These are phyloP conservation scores for Theristicus caerulescens DNA, from an alignment of 2,113 vertebrate genomes.

Conservation along the genomic window DNA sequence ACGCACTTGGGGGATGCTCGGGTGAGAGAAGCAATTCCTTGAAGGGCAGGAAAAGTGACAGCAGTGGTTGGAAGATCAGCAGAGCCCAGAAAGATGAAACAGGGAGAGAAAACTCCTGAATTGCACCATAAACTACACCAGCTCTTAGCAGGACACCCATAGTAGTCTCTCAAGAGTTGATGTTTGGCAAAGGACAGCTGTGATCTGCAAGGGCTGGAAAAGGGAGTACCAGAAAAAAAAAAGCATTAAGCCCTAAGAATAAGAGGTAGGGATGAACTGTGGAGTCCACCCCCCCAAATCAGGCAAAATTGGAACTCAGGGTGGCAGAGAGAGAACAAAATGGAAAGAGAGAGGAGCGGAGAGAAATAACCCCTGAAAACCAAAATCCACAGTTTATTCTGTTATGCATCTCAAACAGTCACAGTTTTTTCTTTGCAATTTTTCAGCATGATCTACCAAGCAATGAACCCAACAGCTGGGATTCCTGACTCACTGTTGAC, in stretches of 20 bases:
- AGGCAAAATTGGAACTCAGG: background rate
- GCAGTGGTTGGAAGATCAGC: background rate
- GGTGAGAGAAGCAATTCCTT: background rate
- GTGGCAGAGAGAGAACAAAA: background rate
- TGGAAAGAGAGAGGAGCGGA: background rate
- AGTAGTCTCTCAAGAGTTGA: background rate
- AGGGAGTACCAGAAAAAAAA: background rate
- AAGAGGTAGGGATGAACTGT: background rate
- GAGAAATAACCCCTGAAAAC: background rate
- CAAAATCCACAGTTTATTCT: background rate
- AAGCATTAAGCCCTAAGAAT: background rate
- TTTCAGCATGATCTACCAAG: conserved; percentile 18
- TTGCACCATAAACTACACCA: background rate
- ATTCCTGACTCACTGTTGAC: conserved; percentile 31
- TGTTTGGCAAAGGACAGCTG: background rate
- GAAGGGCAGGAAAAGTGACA: background rate
- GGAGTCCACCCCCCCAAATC: background rate
- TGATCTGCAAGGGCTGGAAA: background rate
- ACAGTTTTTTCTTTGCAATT: background rate
- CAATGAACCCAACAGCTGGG: background rate
- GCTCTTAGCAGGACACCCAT: background rate
- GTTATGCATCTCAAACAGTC: background rate
- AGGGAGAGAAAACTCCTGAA: background rate
- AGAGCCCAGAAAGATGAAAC: background rate
- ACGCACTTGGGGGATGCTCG: background rate